Evolutionary conservation across 2,888 invertebrate species (phyloP), one percentile per base, ranked within the genome.

Genomic region (Epistrophella euchroma): DNA sequence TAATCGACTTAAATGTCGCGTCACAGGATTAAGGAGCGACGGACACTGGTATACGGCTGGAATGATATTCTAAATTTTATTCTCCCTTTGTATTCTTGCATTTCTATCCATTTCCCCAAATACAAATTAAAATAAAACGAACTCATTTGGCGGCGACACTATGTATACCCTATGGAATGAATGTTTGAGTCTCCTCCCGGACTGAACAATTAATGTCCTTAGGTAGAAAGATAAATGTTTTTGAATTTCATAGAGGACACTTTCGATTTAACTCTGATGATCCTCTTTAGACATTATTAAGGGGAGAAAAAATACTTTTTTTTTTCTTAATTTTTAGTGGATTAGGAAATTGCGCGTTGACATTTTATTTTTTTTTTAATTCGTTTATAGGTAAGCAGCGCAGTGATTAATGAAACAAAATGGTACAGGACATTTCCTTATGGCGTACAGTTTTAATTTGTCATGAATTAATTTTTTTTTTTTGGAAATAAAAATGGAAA

Each of bases 141-240:
- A 64, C 17, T 45, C 64, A 62, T 55, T 50, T 55, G 64, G 40
- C 40, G 62, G 47, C 52, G 72, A 50, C 40, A 55, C 47, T 35
- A 25, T 28, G 0, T 28, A 28, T 28, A 32, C 7, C 13, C 52
- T 1, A 32, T 66, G 3, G 17, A 52, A 58, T 72, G 28, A 52
- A 50, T 22, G 5, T 50, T 47, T 2, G 32, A 50, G 50, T 28
- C 25, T 52, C 15, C 52, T 52, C 52, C 15, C 15, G 2, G 15
- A 25, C 52, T 40, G 58, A 73, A 83, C 82, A 83, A 83, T 83
- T 83, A 83, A 77, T 83, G 82, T 83, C 77, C 77, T 73, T 68
- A 77, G 82, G 82, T 83, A 77, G 72, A 52, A 77, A 77, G 82
- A 83, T 83, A 83, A 83, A 83, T 83, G 77, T 55, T 77, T 83